Evolutionary conservation across 2,888 invertebrate species (phyloP), one percentile per base, ranked within the genome.

Genomic region (Dione vanillae): DNA sequence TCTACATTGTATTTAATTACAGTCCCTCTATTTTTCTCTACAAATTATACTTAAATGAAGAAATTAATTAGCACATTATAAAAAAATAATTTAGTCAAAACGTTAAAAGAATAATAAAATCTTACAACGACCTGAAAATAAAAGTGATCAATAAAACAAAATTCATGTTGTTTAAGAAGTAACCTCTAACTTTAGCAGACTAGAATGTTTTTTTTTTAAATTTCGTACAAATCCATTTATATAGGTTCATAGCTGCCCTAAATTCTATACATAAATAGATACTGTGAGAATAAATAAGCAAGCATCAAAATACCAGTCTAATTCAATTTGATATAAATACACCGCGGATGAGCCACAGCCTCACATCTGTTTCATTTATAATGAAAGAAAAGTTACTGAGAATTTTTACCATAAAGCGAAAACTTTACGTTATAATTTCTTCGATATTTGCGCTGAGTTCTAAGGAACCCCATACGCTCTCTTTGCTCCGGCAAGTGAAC

Each of bases 241-340:
- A 58, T 40, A 37, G 1, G 6, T 40, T 19, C 19, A 58, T 58
- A 40, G 16, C 16, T 19, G 19, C 37, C 16, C 16, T 12, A 58
- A 40, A 58, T 40, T n/a, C 2, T 7, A 16, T 58, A 11, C 19
- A 40, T 58, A 40, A 19, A 40, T 40, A 19, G 40, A 58, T 40
- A 19, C 19, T 58, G 11, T 40, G n/a, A 58, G 19, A 19, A 56
- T 19, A 16, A 40, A 19, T 56, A 16, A 16, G 52, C 27, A 27
- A 52, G 2, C 52, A 52, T 37, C 19, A 37, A 56, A 40, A 16
- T 40, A 19, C 40, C 40, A 56, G 16, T 56, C 40, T 56, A 56
- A 52, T 56, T 40, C 56, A 37, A 56, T 40, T 37, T 37, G 16
- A 19, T 56, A 56, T 40, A 16, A 56, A 40, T 37, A 56, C 40